Percentiles rank a stretch among this genome's conserved stretches.
Evolutionary conservation across 2,113 vertebrate species (phyloP).

Genomic region (Silurus asotus): DNA sequence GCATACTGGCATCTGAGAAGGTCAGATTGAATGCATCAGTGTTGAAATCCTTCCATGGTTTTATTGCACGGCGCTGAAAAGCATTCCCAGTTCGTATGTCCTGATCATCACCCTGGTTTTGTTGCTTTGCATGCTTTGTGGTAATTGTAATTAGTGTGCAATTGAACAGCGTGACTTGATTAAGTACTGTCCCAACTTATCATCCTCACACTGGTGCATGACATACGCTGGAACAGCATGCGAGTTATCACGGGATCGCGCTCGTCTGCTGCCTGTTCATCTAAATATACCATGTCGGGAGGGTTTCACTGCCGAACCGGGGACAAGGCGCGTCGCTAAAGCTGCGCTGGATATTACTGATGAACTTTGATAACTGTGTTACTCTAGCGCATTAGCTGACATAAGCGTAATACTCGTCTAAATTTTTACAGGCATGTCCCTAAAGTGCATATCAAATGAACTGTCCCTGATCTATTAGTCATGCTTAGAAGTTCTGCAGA

Average conservation of each 20-base stretch:
- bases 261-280: constrained; percentile 23
- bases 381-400: constrained; percentile 22
- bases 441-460: constrained; percentile 47
- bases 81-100: background rate
- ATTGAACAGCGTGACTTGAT: constrained; percentile 36
- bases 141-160: constrained; percentile 43
- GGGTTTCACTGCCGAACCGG: background rate
- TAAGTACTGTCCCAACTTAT: constrained; percentile 44
- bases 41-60: background rate
- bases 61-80: background rate
- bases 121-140: constrained; percentile 20
- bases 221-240: constrained; percentile 38
- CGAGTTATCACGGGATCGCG: constrained; percentile 26
- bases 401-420: constrained; percentile 13
- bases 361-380: constrained; percentile 15
- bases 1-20: background rate
- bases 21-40: constrained; percentile 9
- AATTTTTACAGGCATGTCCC: constrained; percentile 36
- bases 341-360: background rate
- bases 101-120: constrained; percentile 14
- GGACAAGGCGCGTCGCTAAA: background rate
- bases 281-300: constrained; percentile 8
- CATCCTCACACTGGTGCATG: constrained; percentile 13
- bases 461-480: constrained; percentile 47
- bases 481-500: constrained; percentile 43